Evolutionary conservation across 37 sponge, comb jelly and placozoan genomes (phyloP), one percentile per base, ranked within the genome.

Genomic region (Geodia barretti): DNA sequence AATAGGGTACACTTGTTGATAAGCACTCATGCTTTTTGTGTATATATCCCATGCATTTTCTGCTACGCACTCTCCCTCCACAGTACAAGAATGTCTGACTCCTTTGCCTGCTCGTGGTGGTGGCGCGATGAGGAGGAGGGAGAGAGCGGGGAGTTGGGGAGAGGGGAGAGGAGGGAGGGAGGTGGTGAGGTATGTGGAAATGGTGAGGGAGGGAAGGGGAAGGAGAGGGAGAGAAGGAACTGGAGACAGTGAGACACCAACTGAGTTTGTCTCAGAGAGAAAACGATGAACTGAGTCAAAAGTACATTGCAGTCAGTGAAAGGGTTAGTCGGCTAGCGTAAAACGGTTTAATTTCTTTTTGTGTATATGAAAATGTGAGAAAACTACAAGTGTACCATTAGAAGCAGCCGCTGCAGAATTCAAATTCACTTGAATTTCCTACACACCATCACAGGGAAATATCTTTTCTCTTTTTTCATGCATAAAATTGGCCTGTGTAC

Each of bases 291-390:
- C 69, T 91, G 19, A 77, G 85, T 29, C 37, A 47, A 21, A 88
- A 88, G 29, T 84, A 87, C 77, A 42, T 88, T n/a, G 80, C 82
- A n/a, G 86, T 86, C 39, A 81, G 75, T 28, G 72, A 64, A 8
- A 86, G 73, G 83, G 83, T 79, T 25, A 60, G 85, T 60, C 11
- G 21, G 4, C 76, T 26, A 32, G 25, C n/a, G n/a, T n/a, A n/a
- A n/a, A n/a, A n/a, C n/a, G n/a, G n/a, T n/a, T n/a, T n/a, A n/a
- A n/a, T n/a, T n/a, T n/a, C n/a, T n/a, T n/a, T n/a, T n/a, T n/a
- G n/a, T n/a, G n/a, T n/a, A n/a, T n/a, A n/a, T n/a, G n/a, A n/a
- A n/a, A n/a, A n/a, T 4, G 72, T 80, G 70, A 40, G 26, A 1
- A 62, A 70, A 25, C 60, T 70, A 4, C 38, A 80, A 62, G 4